A percentile compares a stretch with the other conserved stretches of the same genome.
Conservation (phyloP, 2,888 invertebrate genomes). For the Digitonthophagus gazella region DNA sequence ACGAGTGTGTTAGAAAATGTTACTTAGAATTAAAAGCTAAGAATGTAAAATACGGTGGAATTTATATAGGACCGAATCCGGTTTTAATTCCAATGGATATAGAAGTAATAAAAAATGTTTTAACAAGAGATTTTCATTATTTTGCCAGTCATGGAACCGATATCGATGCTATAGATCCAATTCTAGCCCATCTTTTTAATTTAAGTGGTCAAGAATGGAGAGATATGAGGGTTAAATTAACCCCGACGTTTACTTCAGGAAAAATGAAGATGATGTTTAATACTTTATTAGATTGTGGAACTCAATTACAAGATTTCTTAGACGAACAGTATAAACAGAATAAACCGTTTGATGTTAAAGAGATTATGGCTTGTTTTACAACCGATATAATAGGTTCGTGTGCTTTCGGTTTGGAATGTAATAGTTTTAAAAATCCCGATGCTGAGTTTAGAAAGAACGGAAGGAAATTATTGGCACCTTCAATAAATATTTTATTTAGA, state of each 20-base stretch:
- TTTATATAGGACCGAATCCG: constrained; percentile 31
- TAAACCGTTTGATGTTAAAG: too few species aligned
- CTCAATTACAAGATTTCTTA: constrained; percentile 48
- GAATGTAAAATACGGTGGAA: constrained; percentile 32
- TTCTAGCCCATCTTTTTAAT: constrained; percentile 59
- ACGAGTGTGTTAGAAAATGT: too few species aligned
- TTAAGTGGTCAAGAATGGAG: constrained; percentile 60
- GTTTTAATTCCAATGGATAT: constrained; percentile 34
- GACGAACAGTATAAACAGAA: constrained; percentile 57
- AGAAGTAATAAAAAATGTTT: constrained; percentile 43
- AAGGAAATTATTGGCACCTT: constrained; percentile 21
- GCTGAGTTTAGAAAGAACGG: constrained; percentile 49
- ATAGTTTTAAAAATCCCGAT: too few species aligned
- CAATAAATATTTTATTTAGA: constrained; percentile 30
- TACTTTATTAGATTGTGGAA: too few species aligned
- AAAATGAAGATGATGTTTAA: constrained; percentile 34
- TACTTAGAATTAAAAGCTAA: constrained; percentile 31
- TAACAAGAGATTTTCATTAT: constrained; percentile 58
- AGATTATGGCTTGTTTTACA: too few species aligned
- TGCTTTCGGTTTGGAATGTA: constrained; percentile 64
- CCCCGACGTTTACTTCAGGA: constrained; percentile 31
- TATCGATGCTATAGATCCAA: constrained; percentile 57
- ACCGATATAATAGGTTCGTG: constrained; percentile 60
- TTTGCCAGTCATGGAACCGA: constrained; percentile 60
- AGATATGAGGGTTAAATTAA: constrained; percentile 26